A percentile compares a stretch with the other conserved stretches of the same genome.
Evolutionary conservation across 2,113 vertebrate species (phyloP).

Genomic region (Psammodynastes pulverulentus): DNA sequence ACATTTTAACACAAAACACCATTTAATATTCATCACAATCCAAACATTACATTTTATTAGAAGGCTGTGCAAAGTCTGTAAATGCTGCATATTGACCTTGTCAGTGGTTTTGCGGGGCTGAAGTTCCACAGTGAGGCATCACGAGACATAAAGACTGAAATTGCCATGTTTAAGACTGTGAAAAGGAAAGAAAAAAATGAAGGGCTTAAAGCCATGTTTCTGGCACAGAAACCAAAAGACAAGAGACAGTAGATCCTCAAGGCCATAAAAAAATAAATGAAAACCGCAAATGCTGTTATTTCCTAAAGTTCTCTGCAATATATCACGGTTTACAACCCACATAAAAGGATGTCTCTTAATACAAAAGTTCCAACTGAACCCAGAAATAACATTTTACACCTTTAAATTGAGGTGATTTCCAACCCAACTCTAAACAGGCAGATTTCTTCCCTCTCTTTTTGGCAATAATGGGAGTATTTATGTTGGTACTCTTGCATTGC

Average conservation of each 20-base stretch:
- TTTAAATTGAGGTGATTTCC: neutral
- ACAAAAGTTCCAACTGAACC: neutral
- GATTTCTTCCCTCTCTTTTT: neutral
- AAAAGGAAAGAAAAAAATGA: conserved; percentile 16
- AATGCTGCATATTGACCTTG: conserved; percentile 35
- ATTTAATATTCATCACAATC: conserved; percentile 46
- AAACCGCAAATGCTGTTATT: neutral
- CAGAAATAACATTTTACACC: neutral
- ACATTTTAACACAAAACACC: conserved; percentile 39
- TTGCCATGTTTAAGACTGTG: neutral
- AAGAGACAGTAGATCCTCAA: neutral
- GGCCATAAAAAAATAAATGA: neutral
- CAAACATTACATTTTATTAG: conserved; percentile 34
- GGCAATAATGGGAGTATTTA: neutral
- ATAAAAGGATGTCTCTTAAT: neutral
- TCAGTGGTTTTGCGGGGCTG: neutral
- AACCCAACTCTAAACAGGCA: neutral
- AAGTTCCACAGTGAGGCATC: neutral
- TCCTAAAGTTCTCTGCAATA: neutral
- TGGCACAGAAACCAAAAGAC: conserved; percentile 6
- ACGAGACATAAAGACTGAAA: neutral
- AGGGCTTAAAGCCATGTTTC: conserved; percentile 29
- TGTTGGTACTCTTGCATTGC: neutral
- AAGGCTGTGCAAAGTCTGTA: conserved; percentile 31
- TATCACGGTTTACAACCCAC: neutral